Percentiles rank a stretch among this genome's conserved stretches.
Conservation (phyloP, 2,797 vertebrate genomes). For the Babyrousa celebensis region DNA sequence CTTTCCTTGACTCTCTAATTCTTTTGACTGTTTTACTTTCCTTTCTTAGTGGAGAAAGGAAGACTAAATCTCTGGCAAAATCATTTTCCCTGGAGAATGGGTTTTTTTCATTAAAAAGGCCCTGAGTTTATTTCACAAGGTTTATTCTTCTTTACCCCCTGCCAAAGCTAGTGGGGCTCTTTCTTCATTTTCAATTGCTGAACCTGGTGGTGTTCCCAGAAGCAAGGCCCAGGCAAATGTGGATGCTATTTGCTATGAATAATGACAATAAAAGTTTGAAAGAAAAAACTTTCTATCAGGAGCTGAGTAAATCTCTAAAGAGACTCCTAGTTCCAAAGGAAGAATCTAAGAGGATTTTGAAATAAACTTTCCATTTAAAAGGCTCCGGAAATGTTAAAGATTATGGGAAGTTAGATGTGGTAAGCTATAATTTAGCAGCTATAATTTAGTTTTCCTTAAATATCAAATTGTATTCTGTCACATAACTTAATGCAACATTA, state of each 20-base stretch:
- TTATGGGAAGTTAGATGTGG: neutral
- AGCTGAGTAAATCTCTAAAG: neutral
- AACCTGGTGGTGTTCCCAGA: neutral
- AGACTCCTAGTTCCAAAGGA: neutral
- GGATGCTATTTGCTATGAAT: neutral
- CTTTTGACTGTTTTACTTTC: neutral
- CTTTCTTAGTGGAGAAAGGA: neutral
- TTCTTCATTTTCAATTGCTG: neutral
- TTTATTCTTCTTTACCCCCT: neutral
- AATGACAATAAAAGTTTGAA: neutral
- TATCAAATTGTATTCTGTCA: neutral
- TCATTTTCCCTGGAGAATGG: neutral
- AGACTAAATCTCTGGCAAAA: neutral
- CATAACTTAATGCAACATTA: neutral
- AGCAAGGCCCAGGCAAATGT: neutral
- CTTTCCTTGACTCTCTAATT: neutral
- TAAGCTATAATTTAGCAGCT: neutral
- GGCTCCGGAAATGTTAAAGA: neutral
- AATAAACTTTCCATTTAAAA: neutral
- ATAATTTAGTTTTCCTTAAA: constrained; percentile 4
- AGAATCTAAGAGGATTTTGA: neutral
- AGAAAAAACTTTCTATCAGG: neutral
- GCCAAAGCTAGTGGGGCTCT: neutral
- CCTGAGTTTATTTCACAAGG: neutral
- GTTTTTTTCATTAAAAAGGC: neutral